Conservation (phyloP, 2,888 invertebrate genomes). For the Apamea anceps region DNA sequence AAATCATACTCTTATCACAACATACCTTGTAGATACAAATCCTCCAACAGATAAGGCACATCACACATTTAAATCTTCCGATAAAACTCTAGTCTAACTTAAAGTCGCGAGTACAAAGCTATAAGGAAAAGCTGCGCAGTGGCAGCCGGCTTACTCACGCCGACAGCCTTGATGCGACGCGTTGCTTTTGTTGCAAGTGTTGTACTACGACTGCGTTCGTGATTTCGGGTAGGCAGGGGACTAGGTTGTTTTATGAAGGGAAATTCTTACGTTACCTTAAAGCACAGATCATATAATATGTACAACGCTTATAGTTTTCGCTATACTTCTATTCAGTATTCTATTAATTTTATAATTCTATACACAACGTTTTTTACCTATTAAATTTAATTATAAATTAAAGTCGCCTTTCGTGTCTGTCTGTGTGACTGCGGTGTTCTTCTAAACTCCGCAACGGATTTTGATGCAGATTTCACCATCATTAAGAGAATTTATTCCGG, state of each 20-base stretch:
- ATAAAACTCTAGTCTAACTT: constrained; percentile 39
- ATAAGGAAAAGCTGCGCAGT: constrained; percentile 67
- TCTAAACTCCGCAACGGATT: background rate
- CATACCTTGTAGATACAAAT: background rate
- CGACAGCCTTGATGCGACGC: constrained; percentile 53
- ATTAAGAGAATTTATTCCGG: background rate
- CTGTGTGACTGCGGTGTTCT: background rate
- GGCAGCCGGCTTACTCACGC: constrained; percentile 61
- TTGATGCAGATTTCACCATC: background rate
- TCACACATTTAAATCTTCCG: constrained; percentile 21
- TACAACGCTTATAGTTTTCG: background rate
- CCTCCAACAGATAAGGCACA: background rate
- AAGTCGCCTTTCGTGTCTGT: background rate
- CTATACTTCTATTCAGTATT: background rate
- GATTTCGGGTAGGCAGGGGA: background rate
- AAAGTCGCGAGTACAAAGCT: constrained; percentile 45
- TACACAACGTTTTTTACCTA: background rate
- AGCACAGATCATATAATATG: background rate
- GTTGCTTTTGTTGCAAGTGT: constrained; percentile 47
- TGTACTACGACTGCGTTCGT: constrained; percentile 3
- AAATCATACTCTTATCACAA: background rate
- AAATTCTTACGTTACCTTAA: background rate
- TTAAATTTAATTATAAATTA: background rate
- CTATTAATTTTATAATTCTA: background rate
- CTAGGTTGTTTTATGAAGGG: background rate